Evolutionary conservation across 2,797 vertebrate species (phyloP), one percentile per base, ranked within the genome.

Genomic region (Pteronotus mesoamericanus): DNA sequence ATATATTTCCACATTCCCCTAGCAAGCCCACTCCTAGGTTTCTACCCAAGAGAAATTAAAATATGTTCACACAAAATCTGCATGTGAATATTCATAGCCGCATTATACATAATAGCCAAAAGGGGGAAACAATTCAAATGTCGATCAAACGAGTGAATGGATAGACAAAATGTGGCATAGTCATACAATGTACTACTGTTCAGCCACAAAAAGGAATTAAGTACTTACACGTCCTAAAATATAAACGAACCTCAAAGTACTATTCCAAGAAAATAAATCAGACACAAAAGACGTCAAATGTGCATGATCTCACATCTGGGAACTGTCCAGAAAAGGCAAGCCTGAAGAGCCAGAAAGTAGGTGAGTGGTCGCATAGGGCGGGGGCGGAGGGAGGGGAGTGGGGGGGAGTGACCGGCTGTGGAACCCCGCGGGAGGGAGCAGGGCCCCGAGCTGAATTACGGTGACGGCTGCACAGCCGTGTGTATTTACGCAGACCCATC

Each of bases 1-100:
- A 37, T 14, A 55, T 5, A 34, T 24, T 66, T 66, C 68, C 37
- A 14, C 26, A 19, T 46, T 34, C 46, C 8, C 29, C 64, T 48
- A 42, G 10, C 10, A 44, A 72, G 79, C 91, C 42, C 39, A 59
- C 22, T 51, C 46, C 19, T 86, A 74, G 19, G 69, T 53, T 78
- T 71, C 74, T 53, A 83, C 86, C 80, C 51, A 79, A 83, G 12
- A 84, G 59, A 92, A 95, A 77, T 86, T 19, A 83, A 94, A 94
- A 77, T 85, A 68, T 8, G 9, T 34, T 78, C 37, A 85, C 6
- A 69, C 15, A 42, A 87, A 68, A 74, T 55, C 4, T 42, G 34
- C 24, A 39, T 39, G 9, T 59, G 51, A 92, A 82, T 92, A 48
- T 77, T 72, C 64, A 75, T 2, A 84, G 55, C 22, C 68, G 32